A percentile compares a stretch with the other conserved stretches of the same genome.
Evolutionary conservation across 2,797 vertebrate genomes (phyloP).

Genomic region (Hydrophis major): DNA sequence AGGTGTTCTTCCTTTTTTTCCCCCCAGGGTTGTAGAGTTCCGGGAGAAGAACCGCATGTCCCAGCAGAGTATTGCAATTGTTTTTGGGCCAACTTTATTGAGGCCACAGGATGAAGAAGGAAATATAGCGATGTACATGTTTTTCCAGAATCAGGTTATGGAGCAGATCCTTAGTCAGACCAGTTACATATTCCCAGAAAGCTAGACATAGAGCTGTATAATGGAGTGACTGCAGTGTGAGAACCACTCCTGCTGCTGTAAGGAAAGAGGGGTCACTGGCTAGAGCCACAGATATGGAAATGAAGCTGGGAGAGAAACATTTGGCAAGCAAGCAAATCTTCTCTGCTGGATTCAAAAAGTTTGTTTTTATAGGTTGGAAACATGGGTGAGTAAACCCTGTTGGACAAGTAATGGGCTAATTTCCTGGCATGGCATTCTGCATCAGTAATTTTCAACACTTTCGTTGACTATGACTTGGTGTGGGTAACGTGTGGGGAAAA

Average conservation of each 20-base stretch:
- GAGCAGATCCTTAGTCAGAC: conserved; percentile 88
- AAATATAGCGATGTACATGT: conserved; percentile 89
- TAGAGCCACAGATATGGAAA: not conserved
- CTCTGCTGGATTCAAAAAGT: not conserved
- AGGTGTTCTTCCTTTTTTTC: not conserved
- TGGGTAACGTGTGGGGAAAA: not conserved
- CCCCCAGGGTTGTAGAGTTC: conserved; percentile 78
- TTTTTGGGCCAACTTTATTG: conserved; percentile 91
- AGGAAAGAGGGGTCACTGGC: not conserved
- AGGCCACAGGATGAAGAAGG: conserved; percentile 80
- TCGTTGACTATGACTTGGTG: not conserved
- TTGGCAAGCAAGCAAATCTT: not conserved
- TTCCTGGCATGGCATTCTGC: not conserved
- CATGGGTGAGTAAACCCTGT: not conserved
- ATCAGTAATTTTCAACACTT: not conserved
- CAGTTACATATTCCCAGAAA: conserved; percentile 72
- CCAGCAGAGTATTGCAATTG: conserved; percentile 87
- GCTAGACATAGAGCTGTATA: conserved; percentile 54
- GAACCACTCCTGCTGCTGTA: not conserved
- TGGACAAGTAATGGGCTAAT: not conserved
- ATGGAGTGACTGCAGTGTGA: not conserved
- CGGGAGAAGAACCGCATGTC: conserved; percentile 90
- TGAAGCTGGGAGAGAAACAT: not conserved
- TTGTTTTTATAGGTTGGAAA: not conserved
- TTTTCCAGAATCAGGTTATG: conserved; percentile 95